phyloP scores from a whole-genome alignment of 1,140 invertebrate species.

The Achatina immaculata region DNA sequence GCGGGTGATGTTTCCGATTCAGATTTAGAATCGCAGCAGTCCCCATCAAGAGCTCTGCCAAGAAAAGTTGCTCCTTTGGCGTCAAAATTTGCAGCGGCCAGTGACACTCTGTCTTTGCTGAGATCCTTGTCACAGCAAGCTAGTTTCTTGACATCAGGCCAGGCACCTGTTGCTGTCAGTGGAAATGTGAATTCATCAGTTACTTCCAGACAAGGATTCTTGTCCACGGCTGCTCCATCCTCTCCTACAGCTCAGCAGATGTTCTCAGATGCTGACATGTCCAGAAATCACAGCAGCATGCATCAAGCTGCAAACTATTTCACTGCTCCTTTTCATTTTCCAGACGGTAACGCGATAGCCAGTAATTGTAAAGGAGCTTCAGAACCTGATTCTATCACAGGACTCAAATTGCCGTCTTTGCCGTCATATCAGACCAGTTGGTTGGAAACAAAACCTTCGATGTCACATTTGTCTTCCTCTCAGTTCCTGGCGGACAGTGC shows the following conservation, averaged over 20 bases:
- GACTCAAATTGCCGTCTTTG: neutral
- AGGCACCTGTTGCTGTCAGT: neutral
- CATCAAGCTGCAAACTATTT: neutral
- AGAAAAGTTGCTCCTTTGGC: slow-evolving; percentile 36
- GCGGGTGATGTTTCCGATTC: neutral
- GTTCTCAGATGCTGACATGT: neutral
- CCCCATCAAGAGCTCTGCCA: slow-evolving; percentile 34
- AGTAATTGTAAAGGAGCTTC: neutral
- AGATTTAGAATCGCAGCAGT: neutral
- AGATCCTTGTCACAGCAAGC: slow-evolving; percentile 20
- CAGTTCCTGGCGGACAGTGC: neutral
- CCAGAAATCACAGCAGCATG: neutral
- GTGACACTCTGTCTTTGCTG: slow-evolving; percentile 31
- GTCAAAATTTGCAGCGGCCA: slow-evolving; percentile 16
- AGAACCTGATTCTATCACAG: neutral
- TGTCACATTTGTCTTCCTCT: neutral
- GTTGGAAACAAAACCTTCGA: neutral
- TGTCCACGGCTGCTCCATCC: neutral
- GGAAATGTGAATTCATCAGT: neutral
- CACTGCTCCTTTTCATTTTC: neutral
- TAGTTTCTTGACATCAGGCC: slow-evolving; percentile 1
- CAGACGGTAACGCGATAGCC: neutral
- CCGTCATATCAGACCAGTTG: neutral
- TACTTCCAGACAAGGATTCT: neutral
- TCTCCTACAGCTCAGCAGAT: neutral